phyloP scores from a whole-genome alignment of 1,140 invertebrate species.

The Apis cerana region DNA sequence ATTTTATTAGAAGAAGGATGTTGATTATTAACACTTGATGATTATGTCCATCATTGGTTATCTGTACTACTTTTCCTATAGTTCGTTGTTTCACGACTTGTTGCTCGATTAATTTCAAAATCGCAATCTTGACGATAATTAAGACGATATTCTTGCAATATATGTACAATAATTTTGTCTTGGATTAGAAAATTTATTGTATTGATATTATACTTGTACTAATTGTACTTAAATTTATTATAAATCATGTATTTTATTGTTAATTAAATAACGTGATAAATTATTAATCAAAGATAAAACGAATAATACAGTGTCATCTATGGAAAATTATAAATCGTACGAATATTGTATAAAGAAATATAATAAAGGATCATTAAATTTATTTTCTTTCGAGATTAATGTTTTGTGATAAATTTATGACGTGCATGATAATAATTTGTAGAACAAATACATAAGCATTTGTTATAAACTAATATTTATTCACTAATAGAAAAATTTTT shows the following conservation, averaged over 20 bases:
- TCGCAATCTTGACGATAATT: conserved; percentile 14
- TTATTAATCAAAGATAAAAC: no score
- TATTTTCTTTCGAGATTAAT: no score
- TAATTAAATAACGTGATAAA: no score
- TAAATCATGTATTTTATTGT: no score
- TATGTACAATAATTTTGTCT: not conserved
- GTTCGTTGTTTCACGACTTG: not conserved
- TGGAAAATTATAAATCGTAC: no score
- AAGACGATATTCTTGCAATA: not conserved
- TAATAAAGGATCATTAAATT: no score
- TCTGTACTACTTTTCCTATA: not conserved
- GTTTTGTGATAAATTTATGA: not conserved
- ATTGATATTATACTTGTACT: not conserved
- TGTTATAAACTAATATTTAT: not conserved
- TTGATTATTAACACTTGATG: not conserved
- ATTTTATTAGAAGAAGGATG: not conserved
- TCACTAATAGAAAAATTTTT: not conserved
- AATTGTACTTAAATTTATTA: no score
- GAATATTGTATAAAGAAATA: no score
- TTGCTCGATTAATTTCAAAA: conserved; percentile 22
- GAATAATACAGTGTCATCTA: no score
- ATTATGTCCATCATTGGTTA: not conserved
- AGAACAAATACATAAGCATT: not conserved
- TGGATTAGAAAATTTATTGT: not conserved
- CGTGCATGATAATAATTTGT: not conserved